Evolutionary conservation across 2,888 invertebrate species (phyloP).

Genomic region (Dynastes tityus): DNA sequence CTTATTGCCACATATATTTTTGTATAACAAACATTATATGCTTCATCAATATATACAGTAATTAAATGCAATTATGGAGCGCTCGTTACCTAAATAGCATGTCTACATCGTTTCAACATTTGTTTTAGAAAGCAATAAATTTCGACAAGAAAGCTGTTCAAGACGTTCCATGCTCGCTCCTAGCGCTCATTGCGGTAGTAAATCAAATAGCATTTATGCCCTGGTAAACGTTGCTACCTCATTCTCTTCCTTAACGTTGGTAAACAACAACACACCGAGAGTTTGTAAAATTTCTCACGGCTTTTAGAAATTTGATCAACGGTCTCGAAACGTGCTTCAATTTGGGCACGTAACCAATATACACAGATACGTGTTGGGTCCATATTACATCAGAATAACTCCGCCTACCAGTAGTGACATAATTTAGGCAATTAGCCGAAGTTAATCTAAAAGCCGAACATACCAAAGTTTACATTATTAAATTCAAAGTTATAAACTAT

Average conservation of each 20-base stretch:
- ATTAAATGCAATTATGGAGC: not conserved
- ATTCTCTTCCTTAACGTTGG: conserved; percentile 3
- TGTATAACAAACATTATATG: not conserved
- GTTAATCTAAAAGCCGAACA: conserved; percentile 28
- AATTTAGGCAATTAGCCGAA: conserved; percentile 26
- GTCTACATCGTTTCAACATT: not conserved
- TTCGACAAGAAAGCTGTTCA: conserved; percentile 27
- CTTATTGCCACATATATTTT: not conserved
- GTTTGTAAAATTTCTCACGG: conserved; percentile 22
- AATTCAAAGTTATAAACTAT: conserved; percentile 39
- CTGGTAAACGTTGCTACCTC: not conserved
- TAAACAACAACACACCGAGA: conserved; percentile 23
- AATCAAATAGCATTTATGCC: conserved; percentile 42
- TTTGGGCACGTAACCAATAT: conserved; percentile 14
- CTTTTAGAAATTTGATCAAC: conserved; percentile 3
- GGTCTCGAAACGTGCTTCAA: not conserved
- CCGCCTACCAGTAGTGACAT: not conserved
- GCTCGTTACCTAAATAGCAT: not conserved
- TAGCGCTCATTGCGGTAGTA: conserved; percentile 34
- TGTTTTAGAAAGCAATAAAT: conserved; percentile 22
- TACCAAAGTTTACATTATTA: conserved; percentile 36
- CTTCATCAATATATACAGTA: too few relatives aligned
- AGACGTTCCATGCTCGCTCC: conserved; percentile 7
- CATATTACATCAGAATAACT: conserved; percentile 22
- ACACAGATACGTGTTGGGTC: not conserved